These are phyloP conservation scores for Mizuhopecten yessoensis DNA, from an alignment of 1,140 invertebrate genomes.

Conservation along the genomic window DNA sequence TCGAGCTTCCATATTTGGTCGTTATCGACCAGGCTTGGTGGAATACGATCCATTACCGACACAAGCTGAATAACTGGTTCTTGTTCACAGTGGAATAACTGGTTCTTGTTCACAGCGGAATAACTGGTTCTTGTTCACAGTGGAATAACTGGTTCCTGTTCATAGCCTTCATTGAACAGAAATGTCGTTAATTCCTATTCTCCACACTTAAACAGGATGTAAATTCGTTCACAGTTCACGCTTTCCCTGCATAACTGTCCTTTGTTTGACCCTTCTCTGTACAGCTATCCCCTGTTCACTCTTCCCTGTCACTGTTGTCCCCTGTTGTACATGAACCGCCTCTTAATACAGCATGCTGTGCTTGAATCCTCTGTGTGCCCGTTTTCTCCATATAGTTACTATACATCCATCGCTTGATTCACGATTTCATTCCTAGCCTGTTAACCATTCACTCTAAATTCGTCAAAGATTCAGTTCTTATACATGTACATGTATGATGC, in stretches of 20 bases:
- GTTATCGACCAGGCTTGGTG: background rate
- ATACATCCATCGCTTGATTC: no score
- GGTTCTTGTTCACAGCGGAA: background rate
- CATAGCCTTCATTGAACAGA: background rate
- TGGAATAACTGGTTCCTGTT: background rate
- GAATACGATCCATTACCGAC: background rate
- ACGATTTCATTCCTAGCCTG: no score
- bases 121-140: background rate
- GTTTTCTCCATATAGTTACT: no score
- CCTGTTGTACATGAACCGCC: no score
- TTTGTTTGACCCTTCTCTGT: no score
- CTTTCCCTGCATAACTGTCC: background rate
- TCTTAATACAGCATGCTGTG: no score
- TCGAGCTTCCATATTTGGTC: background rate
- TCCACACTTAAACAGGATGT: background rate
- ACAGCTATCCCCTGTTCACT: no score
- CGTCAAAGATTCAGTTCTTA: no score
- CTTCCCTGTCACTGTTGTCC: no score
- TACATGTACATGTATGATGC: no score
- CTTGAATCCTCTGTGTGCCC: no score
- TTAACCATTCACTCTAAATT: no score
- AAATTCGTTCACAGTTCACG: background rate
- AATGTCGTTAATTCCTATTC: background rate
- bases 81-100: background rate
- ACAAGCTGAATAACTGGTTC: constrained; percentile 6